Evolutionary conservation across 2,113 vertebrate genomes (phyloP).

Genomic region (Tyto alba): DNA sequence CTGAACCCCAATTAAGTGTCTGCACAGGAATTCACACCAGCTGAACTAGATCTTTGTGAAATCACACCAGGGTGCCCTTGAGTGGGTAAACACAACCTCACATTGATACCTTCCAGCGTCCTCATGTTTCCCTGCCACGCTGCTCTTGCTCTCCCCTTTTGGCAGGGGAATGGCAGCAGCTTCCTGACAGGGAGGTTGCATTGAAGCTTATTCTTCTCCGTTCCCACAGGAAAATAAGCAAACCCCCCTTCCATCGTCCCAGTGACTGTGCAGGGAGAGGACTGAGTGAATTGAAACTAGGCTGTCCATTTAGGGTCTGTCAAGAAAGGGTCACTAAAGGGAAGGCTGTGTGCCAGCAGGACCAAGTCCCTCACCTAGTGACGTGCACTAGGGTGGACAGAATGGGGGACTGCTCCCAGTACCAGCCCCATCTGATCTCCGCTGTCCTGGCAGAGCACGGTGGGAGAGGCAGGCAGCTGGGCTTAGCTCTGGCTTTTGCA

Average conservation of each 20-base stretch:
- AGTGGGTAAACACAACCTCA: neutral
- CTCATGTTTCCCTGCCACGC: accelerated
- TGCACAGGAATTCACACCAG: neutral
- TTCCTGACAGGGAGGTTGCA: neutral
- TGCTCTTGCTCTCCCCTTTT: neutral
- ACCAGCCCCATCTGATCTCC: neutral
- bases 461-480: conserved; percentile 6
- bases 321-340: neutral
- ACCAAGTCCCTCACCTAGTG: neutral
- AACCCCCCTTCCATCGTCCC: neutral
- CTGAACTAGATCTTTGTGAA: neutral
- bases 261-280: neutral
- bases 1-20: neutral
- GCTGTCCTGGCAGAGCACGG: neutral
- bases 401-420: neutral
- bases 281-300: neutral
- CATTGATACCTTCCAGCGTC: neutral
- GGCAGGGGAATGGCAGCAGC: neutral
- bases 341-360: neutral
- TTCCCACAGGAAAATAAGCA: neutral
- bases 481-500: conserved; percentile 9
- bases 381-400: no score
- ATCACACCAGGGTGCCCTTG: neutral
- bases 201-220: neutral
- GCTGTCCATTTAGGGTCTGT: neutral